These are phyloP conservation scores for Ormia ochracea DNA, from an alignment of 2,888 invertebrate genomes.

Conservation along the genomic window DNA sequence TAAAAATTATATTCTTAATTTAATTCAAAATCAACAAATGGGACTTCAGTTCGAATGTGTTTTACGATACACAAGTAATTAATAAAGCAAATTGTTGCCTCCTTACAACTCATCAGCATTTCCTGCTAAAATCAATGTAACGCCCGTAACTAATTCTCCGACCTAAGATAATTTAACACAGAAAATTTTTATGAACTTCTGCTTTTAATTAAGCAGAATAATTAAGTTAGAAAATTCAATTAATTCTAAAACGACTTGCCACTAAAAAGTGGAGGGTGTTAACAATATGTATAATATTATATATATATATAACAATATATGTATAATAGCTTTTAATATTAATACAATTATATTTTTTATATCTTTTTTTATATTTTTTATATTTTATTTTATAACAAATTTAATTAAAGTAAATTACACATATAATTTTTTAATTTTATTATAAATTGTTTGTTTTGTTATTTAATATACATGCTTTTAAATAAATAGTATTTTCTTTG, in stretches of 20 bases:
- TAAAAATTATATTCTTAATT: no score
- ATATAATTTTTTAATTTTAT: not conserved
- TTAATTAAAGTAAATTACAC: not conserved
- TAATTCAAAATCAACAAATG: no score
- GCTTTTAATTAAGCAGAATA: no score
- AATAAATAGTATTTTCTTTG: not conserved
- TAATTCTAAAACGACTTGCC: not conserved
- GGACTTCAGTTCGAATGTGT: no score
- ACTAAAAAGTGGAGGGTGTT: not conserved
- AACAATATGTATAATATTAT: not conserved
- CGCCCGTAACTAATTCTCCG: no score
- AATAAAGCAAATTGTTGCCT: no score
- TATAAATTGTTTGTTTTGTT: not conserved
- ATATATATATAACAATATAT: not conserved
- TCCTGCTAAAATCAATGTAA: no score
- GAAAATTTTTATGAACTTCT: no score
- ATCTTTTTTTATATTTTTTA: not conserved
- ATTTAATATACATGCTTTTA: slow-evolving; percentile 2
- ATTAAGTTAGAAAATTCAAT: not conserved
- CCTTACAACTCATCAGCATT: no score
- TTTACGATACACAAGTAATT: no score
- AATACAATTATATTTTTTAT: not conserved
- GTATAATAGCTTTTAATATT: not conserved
- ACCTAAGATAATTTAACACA: no score
- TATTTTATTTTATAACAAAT: not conserved